Evolutionary conservation across 2,113 vertebrate species (phyloP).

Genomic region (Colinus virginianus): DNA sequence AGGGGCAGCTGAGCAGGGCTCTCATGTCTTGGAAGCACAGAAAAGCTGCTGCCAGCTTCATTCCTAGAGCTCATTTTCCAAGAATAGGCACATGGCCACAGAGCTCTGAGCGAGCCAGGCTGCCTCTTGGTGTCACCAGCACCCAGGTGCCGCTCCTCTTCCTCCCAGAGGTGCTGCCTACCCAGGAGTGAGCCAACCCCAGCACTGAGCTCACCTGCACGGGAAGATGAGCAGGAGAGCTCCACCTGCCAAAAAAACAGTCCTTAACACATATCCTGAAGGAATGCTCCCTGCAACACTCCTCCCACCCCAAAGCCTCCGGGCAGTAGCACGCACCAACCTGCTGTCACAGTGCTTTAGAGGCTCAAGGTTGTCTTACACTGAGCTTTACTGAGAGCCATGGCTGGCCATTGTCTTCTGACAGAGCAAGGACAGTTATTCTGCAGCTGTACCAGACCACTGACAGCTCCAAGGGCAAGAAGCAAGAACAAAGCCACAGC

Average conservation of each 20-base stretch:
- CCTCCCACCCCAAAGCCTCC: neutral
- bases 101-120: fast-evolving
- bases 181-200: fast-evolving
- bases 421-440: fast-evolving
- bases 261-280: neutral
- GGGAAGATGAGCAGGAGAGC: neutral
- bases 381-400: neutral
- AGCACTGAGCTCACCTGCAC: fast-evolving
- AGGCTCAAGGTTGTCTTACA: neutral
- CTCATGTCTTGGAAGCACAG: fast-evolving
- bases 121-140: conserved; percentile 28
- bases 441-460: neutral
- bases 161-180: neutral
- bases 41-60: neutral
- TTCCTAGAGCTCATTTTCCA: neutral
- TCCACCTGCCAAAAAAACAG: fast-evolving
- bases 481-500: neutral
- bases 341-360: fast-evolving
- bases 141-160: fast-evolving
- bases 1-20: neutral
- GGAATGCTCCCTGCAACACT: neutral
- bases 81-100: neutral
- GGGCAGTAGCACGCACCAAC: fast-evolving
- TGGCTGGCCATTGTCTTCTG: fast-evolving
- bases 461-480: neutral